Conservation (phyloP, 2,888 invertebrate genomes). For the Antheraea assamensis region DNA sequence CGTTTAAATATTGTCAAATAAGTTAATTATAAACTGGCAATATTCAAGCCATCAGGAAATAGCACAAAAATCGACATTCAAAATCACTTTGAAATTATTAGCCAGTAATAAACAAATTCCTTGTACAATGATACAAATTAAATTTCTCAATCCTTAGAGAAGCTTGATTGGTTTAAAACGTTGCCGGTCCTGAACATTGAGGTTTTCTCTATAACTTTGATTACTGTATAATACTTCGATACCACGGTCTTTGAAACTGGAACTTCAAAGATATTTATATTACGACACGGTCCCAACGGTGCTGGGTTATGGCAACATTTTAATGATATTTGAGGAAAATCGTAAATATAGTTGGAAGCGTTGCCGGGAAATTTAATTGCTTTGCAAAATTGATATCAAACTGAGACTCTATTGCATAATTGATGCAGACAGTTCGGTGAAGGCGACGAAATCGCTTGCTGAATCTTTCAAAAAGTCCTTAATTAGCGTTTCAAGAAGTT, state of each 20-base stretch:
- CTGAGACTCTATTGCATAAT: constrained; percentile 60
- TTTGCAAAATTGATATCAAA: constrained; percentile 48
- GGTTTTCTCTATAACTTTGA: constrained; percentile 39
- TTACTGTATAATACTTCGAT: constrained; percentile 32
- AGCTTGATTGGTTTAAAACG: constrained; percentile 30
- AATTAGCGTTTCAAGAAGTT: constrained; percentile 68
- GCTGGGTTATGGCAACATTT: constrained; percentile 30
- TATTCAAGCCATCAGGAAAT: not conserved
- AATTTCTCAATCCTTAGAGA: constrained; percentile 30
- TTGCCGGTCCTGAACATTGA: constrained; percentile 24
- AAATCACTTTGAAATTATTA: not conserved
- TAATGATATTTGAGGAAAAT: constrained; percentile 8
- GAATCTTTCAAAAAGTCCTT: constrained; percentile 68
- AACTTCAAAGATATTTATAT: constrained; percentile 36
- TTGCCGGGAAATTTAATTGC: constrained; percentile 36
- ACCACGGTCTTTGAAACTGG: constrained; percentile 32
- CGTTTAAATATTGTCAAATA: not conserved
- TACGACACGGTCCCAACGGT: constrained; percentile 34
- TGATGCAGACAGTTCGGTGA: constrained; percentile 47
- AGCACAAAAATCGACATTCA: not conserved
- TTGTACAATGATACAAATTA: constrained; percentile 26
- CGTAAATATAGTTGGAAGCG: constrained; percentile 13
- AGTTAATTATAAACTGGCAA: too few species aligned
- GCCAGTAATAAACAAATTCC: constrained; percentile 21
- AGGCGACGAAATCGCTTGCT: constrained; percentile 57